phyloP scores from a whole-genome alignment of 1,140 invertebrate genomes.

The Psix sp. region DNA sequence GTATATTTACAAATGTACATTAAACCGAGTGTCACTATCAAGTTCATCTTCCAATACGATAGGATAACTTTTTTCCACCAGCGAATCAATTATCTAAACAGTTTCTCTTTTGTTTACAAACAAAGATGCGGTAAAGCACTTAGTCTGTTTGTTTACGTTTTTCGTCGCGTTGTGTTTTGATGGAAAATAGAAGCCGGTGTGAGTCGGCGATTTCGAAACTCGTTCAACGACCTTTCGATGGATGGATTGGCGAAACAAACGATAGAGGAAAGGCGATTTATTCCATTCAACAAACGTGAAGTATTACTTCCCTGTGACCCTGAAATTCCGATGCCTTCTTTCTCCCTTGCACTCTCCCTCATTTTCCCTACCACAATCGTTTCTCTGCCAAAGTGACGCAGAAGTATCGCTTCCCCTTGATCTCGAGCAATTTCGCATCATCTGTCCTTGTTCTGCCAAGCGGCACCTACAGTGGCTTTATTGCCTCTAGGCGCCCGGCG shows the following conservation, averaged over 20 bases:
- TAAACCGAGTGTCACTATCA: no score
- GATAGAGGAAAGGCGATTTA: constrained; percentile 48
- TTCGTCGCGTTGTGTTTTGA: not conserved
- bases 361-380: constrained; percentile 33
- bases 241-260: constrained; percentile 18
- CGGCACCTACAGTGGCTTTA: constrained; percentile 52
- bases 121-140: no score
- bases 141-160: no score
- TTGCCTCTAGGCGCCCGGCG: constrained; percentile 63
- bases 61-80: no score
- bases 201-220: constrained; percentile 16
- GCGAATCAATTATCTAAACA: no score
- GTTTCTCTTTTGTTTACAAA: constrained; percentile 3
- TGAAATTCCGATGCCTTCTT: constrained; percentile 57
- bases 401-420: constrained; percentile 20
- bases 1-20: no score
- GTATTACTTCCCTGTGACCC: constrained; percentile 61
- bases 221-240: constrained; percentile 26
- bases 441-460: constrained; percentile 16
- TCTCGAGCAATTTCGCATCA: constrained; percentile 22
- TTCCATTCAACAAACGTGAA: constrained; percentile 58
- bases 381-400: constrained; percentile 20
- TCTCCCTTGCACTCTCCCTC: constrained; percentile 20
- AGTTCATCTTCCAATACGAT: no score
- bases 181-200: not conserved